Base-by-base conservation (phyloP, 1,140 invertebrate species). In the Nephila pilipes region DNA sequence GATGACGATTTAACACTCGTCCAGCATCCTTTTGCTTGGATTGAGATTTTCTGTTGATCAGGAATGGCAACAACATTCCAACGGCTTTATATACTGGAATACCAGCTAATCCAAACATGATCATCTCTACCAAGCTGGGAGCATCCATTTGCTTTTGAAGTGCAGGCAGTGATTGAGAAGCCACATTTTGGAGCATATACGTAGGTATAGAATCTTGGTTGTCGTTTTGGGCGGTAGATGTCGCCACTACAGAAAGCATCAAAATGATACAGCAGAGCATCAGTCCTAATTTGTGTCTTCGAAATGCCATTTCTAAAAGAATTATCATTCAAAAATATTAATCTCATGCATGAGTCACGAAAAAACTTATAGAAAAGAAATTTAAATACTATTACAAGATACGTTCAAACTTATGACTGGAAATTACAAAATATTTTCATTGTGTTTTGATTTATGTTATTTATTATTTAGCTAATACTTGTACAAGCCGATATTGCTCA, bases 101-200 rank as follows among this genome's bases (percentile, higher is more conserved):
- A 22, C 91, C 91, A 8, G 91, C 91, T 18, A 92, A 25, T 25
- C 91, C 91, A 10, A 83, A 58, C 91, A 92, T 92, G 18, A 92
- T 87, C 83, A 92, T 87, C 58, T 92, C 91, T 1, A 92, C 85
- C 1, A 92, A 32, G 29, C 85, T 92, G 18, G 90, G 60, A 57
- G 58, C 60, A 10, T 92, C 63, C 63, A 79, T 32, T 29, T 79
- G 63, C 25, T 69, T 60, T 36, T 54, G 54, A 3, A 69, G 54
- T 16, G 55, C 46, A 14, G 32, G 22, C 2, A 79, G 29, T 0
- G 18, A 22, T 20, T 69, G 55, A 8, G 55, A 29, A 1, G 57
- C 3, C 57, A 20, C 6, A 16, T 65, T 81, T 4, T 80, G 58
- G 6, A 85, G 1, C 18, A 85, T 14, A 0, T 18, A 20, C 2